A percentile compares a stretch with the other conserved stretches of the same genome.
Evolutionary conservation across 2,797 vertebrate genomes (phyloP).

Genomic region (Sebastes matsubarae): DNA sequence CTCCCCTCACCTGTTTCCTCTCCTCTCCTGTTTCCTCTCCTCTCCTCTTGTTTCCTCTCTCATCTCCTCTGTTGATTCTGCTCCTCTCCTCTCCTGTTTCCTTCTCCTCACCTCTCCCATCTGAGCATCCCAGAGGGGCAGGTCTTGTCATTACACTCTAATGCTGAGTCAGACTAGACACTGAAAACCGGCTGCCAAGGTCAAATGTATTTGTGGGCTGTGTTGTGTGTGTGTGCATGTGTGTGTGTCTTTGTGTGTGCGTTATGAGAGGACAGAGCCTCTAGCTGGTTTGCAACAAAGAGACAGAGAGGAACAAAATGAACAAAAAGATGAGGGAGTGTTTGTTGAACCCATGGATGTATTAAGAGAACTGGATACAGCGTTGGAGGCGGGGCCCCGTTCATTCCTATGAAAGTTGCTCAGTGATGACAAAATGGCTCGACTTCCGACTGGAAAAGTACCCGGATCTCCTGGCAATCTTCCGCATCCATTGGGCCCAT

Average conservation of each 20-base stretch:
- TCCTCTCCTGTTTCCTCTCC: background rate
- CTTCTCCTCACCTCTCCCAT: background rate
- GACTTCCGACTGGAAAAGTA: no score
- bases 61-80: background rate
- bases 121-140: conserved; percentile 40
- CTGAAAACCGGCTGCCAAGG: conserved; percentile 40
- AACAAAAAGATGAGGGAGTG: background rate
- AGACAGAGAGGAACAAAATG: background rate
- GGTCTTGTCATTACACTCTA: conserved; percentile 26
- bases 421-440: no score
- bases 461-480: no score
- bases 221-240: background rate
- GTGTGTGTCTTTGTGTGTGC: background rate
- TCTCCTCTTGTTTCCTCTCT: background rate
- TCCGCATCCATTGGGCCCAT: no score
- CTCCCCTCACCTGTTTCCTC: background rate
- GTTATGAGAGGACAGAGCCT: background rate
- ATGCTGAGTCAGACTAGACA: conserved; percentile 50
- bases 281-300: background rate
- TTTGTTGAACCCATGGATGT: background rate
- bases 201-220: conserved; percentile 20
- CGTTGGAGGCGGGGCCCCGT: no score
- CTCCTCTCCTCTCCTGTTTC: background rate
- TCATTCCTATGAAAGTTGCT: no score
- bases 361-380: no score